Conservation (phyloP, 2,797 vertebrate genomes). For the Taeniopygia guttata region DNA sequence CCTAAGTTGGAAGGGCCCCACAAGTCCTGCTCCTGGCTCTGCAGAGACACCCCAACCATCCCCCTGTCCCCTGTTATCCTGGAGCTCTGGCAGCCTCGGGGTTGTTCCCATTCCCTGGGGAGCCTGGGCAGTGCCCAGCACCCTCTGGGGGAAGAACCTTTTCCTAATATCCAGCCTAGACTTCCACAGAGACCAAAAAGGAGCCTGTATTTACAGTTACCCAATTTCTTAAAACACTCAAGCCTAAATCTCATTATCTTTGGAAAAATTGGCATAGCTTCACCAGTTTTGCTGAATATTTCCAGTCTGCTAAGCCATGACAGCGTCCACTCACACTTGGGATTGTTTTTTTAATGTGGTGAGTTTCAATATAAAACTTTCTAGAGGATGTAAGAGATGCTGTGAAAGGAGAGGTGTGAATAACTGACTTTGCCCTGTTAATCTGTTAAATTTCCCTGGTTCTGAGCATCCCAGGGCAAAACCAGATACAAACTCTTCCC, state of each 20-base stretch:
- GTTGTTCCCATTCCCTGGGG: not conserved
- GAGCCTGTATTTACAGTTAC: no score
- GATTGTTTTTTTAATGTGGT: not conserved
- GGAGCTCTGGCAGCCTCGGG: not conserved
- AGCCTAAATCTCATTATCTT: not conserved
- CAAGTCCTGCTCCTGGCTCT: not conserved
- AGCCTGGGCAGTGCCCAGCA: not conserved
- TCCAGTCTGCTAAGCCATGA: not conserved
- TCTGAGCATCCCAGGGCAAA: not conserved
- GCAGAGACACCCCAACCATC: not conserved
- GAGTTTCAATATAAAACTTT: not conserved
- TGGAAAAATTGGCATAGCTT: not conserved
- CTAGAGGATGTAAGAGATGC: not conserved
- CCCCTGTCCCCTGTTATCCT: not conserved
- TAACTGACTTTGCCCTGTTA: not conserved
- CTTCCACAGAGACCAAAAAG: not conserved
- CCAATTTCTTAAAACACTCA: not conserved
- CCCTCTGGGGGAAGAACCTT: not conserved
- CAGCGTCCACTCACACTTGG: not conserved
- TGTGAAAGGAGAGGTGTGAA: not conserved
- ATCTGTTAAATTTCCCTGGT: not conserved
- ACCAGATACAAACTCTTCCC: not conserved
- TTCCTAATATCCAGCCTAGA: not conserved
- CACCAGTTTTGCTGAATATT: not conserved
- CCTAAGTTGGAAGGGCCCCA: not conserved